phyloP scores from a whole-genome alignment of 2,888 invertebrate genomes.

The Cacoxenus indagator region DNA sequence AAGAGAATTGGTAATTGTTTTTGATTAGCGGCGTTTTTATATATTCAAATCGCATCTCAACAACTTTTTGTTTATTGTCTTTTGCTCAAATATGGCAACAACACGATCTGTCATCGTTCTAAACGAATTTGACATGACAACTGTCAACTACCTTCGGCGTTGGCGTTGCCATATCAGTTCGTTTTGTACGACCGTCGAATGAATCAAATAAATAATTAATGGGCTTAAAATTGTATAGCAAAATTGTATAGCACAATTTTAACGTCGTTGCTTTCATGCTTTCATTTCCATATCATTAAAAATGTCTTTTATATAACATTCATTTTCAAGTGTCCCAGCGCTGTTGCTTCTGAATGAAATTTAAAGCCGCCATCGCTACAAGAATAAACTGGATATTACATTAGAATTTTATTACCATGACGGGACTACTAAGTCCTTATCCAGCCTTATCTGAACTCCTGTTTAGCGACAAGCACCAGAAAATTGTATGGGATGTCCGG shows the following conservation, averaged over 20 bases:
- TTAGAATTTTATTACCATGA: too few relatives aligned
- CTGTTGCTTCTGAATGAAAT: too few relatives aligned
- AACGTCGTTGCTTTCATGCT: background rate
- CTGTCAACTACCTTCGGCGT: slow-evolving; percentile 3
- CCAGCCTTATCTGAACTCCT: too few relatives aligned
- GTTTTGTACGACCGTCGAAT: slow-evolving; percentile 14
- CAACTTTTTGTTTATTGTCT: background rate
- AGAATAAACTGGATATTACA: too few relatives aligned
- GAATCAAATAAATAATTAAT: slow-evolving; percentile 46
- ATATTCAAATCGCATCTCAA: slow-evolving; percentile 1
- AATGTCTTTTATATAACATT: too few relatives aligned
- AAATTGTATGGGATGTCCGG: too few relatives aligned
- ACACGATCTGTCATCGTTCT: slow-evolving; percentile 30
- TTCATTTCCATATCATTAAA: too few relatives aligned
- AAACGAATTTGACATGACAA: slow-evolving; percentile 21
- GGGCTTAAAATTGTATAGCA: slow-evolving; percentile 41
- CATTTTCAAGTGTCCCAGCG: too few relatives aligned
- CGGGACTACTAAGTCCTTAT: too few relatives aligned
- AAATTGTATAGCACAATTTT: background rate
- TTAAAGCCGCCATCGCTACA: too few relatives aligned
- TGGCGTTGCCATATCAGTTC: background rate
- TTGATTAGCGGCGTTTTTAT: slow-evolving; percentile 14
- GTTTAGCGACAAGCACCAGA: too few relatives aligned
- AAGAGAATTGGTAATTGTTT: slow-evolving; percentile 51
- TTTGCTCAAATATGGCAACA: slow-evolving; percentile 52